Conservation (phyloP, 2,797 vertebrate species). For the Delichon dasypus region DNA sequence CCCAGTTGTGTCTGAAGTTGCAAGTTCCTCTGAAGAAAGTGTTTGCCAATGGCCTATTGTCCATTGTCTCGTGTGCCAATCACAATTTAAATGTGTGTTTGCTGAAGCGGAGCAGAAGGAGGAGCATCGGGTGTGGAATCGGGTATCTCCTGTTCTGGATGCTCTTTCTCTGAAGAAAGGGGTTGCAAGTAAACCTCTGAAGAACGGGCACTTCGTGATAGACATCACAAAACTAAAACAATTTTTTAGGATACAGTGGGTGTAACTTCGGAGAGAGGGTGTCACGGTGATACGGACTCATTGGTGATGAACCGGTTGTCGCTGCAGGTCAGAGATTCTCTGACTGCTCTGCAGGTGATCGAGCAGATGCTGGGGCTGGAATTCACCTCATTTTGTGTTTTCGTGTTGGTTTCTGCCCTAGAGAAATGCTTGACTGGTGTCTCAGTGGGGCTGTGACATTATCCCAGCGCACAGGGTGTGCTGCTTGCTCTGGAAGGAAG, state of each 20-base stretch:
- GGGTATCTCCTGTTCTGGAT: background rate
- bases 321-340: background rate
- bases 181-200: background rate
- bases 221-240: background rate
- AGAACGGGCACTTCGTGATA: background rate
- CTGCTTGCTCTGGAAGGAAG: background rate
- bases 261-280: background rate
- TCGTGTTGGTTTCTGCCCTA: background rate
- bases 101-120: background rate
- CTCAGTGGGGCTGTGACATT: background rate
- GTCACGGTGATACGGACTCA: accelerated
- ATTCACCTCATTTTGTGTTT: background rate
- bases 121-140: accelerated
- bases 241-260: accelerated
- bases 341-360: background rate
- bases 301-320: background rate
- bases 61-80: background rate
- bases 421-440: background rate
- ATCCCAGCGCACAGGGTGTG: background rate
- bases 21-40: background rate
- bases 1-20: background rate
- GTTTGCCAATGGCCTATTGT: background rate
- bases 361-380: background rate
- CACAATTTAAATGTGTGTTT: background rate
- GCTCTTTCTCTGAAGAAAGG: background rate